These are phyloP conservation scores for Drosophila orena DNA, from an alignment of 1,140 invertebrate genomes.

Conservation along the genomic window DNA sequence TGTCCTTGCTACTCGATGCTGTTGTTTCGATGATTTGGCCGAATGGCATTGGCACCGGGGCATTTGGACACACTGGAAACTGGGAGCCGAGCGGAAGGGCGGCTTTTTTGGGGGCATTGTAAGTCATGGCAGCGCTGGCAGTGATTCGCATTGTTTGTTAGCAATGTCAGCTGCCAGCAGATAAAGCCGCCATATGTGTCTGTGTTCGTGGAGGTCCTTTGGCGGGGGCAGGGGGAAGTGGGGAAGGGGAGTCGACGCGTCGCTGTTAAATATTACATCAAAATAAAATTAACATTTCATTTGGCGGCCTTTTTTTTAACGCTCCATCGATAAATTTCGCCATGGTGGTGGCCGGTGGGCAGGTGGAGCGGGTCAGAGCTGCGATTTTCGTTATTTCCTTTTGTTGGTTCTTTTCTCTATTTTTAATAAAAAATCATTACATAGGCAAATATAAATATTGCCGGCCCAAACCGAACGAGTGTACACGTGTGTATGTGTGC, in stretches of 20 bases:
- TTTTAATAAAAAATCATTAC: constrained; percentile 81
- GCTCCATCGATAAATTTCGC: constrained; percentile 77
- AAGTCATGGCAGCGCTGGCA: constrained; percentile 21
- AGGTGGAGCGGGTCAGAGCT: not conserved
- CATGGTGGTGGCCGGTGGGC: not conserved
- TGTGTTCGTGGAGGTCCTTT: constrained; percentile 4
- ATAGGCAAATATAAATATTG: constrained; percentile 74
- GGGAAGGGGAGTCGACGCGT: constrained; percentile 30
- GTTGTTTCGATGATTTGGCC: constrained; percentile 60
- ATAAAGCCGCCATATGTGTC: constrained; percentile 38
- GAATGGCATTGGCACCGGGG: constrained; percentile 49
- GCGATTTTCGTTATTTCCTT: constrained; percentile 37
- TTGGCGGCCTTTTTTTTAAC: constrained; percentile 64
- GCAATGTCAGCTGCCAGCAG: constrained; percentile 73
- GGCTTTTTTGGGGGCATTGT: no score
- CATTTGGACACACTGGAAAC: not conserved
- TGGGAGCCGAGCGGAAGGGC: not conserved
- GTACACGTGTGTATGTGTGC: no score
- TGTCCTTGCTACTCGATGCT: constrained; percentile 2
- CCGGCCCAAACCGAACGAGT: constrained; percentile 1
- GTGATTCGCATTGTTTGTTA: constrained; percentile 77
- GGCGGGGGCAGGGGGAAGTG: not conserved
- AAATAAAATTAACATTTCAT: constrained; percentile 81
- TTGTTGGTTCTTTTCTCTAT: constrained; percentile 37
- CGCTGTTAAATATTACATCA: constrained; percentile 65